Base-by-base conservation (phyloP, 2,797 vertebrate genomes). In the Ctenosaura bakeri region DNA sequence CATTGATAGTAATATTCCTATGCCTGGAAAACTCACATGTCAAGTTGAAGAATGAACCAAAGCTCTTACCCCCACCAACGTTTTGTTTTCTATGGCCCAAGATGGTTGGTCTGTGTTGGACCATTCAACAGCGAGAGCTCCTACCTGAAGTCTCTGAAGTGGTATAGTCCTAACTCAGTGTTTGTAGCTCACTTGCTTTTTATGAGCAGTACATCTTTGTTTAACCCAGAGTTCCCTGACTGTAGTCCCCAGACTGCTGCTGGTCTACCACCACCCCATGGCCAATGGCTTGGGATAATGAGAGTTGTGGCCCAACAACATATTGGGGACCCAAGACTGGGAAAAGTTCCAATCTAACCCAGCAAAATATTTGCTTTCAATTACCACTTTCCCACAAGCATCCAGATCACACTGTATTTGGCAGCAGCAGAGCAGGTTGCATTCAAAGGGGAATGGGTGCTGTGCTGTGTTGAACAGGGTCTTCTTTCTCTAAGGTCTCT, bases 301-400 rank as follows among this genome's bases (percentile, higher is more conserved):
- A 14, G 69, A 74, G 20, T 32, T 74, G 52, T 74, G 9, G n/a
- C 12, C 20, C 56, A 38, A 22, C 56, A 62, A 24, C 52, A 54
- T 32, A 24, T 16, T 82, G 85, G 50, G 71, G 46, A 35, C 6
- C 26, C 38, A 77, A 59, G 59, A 3, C 42, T 76, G 42, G 38
- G 38, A 50, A 46, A 64, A 29, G 86, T 10, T 50, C 74, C 18
- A 54, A 14, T 62, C 54, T 38, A 82, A 82, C 24, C 6, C 50
- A 18, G 46, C 69, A 71, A 90, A 86, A 86, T 90, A 62, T 90
- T 90, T 90, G 42, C 35, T 86, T 86, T 81, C 46, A 77, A 77
- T 76, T 77, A 78, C 56, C 85, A 77, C 71, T 87, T 87, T 90
- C 71, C 76, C 32, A 54, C 71, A 83, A 54, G 59, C 29, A 56